phyloP scores from a whole-genome alignment of 1,140 invertebrate genomes.

The Zaprionus davidi region DNA sequence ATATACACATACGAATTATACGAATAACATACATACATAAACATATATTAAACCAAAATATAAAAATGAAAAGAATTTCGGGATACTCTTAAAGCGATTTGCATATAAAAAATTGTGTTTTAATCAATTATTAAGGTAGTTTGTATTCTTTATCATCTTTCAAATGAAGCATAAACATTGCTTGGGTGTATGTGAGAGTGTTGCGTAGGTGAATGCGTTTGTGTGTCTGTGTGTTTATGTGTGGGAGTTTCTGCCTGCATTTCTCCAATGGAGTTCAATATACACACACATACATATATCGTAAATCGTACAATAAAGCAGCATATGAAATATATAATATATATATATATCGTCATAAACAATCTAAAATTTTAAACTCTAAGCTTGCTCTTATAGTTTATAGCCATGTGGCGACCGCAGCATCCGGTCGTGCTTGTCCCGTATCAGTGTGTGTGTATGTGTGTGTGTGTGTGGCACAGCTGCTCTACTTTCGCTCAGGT shows the following conservation, averaged over 20 bases:
- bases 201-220: slow-evolving; percentile 10
- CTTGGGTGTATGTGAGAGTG: slow-evolving; percentile 37
- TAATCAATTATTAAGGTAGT: slow-evolving; percentile 67
- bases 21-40: slow-evolving; percentile 42
- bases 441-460: background rate
- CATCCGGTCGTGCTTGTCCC: slow-evolving; percentile 32
- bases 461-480: background rate
- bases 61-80: slow-evolving; percentile 26
- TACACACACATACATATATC: slow-evolving; percentile 52
- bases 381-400: slow-evolving; percentile 44
- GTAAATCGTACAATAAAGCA: slow-evolving; percentile 31
- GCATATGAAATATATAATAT: slow-evolving; percentile 26
- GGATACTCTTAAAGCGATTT: slow-evolving; percentile 36
- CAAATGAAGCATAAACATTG: slow-evolving; percentile 53
- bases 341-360: slow-evolving; percentile 34
- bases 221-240: slow-evolving; percentile 43
- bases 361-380: slow-evolving; percentile 45
- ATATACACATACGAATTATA: slow-evolving; percentile 57
- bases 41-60: slow-evolving; percentile 39
- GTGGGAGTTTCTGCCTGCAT: slow-evolving; percentile 24
- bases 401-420: slow-evolving; percentile 33
- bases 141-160: slow-evolving; percentile 62
- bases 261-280: slow-evolving; percentile 71
- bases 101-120: slow-evolving; percentile 67
- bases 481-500: slow-evolving; percentile 57